Conservation (phyloP, 2,113 vertebrate species). For the Macrotus californicus region DNA sequence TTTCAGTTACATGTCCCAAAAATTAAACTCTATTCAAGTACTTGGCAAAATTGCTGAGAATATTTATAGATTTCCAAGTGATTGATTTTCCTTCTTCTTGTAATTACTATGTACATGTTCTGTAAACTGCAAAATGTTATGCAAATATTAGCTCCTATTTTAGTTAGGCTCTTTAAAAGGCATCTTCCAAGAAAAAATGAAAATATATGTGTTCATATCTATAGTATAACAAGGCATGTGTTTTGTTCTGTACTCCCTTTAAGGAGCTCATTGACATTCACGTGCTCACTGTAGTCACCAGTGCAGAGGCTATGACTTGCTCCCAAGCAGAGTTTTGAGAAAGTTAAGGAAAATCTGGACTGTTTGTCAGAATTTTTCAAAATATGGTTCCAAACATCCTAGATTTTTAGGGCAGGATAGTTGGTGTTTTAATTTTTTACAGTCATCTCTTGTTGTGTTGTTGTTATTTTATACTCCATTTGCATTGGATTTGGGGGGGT, state of each 20-base stretch:
- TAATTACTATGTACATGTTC: slow-evolving; percentile 43
- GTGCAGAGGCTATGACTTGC: accelerated
- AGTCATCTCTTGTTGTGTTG: background rate
- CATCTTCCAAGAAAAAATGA: background rate
- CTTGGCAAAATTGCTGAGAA: background rate
- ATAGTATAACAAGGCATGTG: background rate
- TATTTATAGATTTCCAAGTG: slow-evolving; percentile 54
- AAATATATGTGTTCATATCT: background rate
- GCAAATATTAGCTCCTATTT: slow-evolving; percentile 47
- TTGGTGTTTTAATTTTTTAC: background rate
- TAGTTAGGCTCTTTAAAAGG: background rate
- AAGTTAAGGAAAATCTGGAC: background rate
- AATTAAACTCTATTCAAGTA: background rate
- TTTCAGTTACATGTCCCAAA: background rate
- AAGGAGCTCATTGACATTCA: background rate
- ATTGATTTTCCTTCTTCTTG: slow-evolving; percentile 40
- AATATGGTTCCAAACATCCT: background rate
- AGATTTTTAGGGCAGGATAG: background rate
- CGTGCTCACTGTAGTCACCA: too few relatives aligned
- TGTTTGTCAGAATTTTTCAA: background rate
- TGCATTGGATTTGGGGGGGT: background rate
- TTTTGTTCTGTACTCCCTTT: background rate
- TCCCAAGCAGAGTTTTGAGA: background rate
- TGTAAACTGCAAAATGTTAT: slow-evolving; percentile 47
- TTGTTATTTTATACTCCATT: background rate